Evolutionary conservation across 2,888 invertebrate species (phyloP), one percentile per base, ranked within the genome.

Genomic region (Branchipolynoe longqiensis): DNA sequence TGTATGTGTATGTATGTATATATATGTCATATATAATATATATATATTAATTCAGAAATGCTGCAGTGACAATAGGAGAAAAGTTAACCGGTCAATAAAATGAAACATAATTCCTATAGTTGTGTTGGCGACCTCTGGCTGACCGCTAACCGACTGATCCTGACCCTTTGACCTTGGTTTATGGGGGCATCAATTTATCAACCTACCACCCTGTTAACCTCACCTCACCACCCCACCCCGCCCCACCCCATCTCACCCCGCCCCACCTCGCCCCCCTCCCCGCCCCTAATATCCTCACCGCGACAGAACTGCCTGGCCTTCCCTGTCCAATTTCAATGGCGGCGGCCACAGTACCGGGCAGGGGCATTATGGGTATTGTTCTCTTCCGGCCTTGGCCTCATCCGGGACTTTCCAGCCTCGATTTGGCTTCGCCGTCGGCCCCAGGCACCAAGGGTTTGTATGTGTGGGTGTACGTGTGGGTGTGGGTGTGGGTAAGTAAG

Each of bases 121-220:
- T 8, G 58, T 14, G 58, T 58, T n/a, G n/a, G n/a, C 58, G 58
- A 58, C 58, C 58, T 58, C 58, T 58, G n/a, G 58, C 14, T 58
- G 58, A 58, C 58, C 58, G 58, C 58, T 58, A 58, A 58, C 58
- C 58, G 58, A 58, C 58, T 58, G 58, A 58, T 58, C 58, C 58
- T 58, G 58, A 58, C 58, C 58, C 58, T 58, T 58, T 58, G 58
- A 58, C 58, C 58, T 25, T 18, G 58, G 58, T 58, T 58, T 58
- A 58, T 58, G 58, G 58, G 58, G 22, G 25, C 58, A 58, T 58
- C 58, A 58, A 58, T 58, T 58, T 58, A 58, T 58, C 58, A 58
- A 58, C 58, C 58, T 58, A 58, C 25, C 58, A 58, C 58, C 58
- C 58, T n/a, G 58, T 58, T 58, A 4, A n/a, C 58, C 58, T 14